Evolutionary conservation across 2,113 vertebrate species (phyloP).

Genomic region (Archocentrus centrarchus): DNA sequence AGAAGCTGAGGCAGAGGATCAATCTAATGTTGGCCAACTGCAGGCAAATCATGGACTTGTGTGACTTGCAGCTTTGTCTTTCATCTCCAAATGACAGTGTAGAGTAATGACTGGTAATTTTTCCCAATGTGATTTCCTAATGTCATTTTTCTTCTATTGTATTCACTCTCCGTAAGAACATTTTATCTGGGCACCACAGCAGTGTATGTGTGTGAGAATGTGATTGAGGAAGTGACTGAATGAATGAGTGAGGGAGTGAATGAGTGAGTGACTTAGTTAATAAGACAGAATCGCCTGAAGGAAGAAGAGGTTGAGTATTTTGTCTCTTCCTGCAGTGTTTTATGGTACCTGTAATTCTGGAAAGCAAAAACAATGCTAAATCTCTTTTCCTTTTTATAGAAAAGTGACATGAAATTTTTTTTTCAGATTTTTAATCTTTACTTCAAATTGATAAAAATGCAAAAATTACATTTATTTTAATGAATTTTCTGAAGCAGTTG

Average conservation of each 20-base stretch:
- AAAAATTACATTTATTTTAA: too few relatives aligned
- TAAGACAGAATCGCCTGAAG: too few relatives aligned
- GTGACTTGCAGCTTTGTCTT: constrained; percentile 52
- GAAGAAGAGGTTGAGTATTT: neutral
- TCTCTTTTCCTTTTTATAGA: too few relatives aligned
- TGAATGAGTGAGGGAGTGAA: constrained; percentile 10
- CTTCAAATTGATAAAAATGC: too few relatives aligned
- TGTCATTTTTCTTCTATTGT: constrained; percentile 69
- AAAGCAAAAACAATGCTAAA: too few relatives aligned
- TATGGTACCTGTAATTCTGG: too few relatives aligned
- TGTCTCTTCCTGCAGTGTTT: too few relatives aligned
- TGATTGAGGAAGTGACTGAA: neutral
- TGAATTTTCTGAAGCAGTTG: too few relatives aligned
- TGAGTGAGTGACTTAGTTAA: neutral
- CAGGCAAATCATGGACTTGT: constrained; percentile 41
- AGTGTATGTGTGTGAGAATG: constrained; percentile 12
- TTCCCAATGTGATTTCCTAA: constrained; percentile 68
- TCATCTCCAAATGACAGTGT: constrained; percentile 65
- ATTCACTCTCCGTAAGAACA: constrained; percentile 56
- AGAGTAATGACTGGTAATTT: constrained; percentile 75
- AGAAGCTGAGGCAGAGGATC: constrained; percentile 40
- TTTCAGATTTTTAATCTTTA: too few relatives aligned
- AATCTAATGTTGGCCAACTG: constrained; percentile 44
- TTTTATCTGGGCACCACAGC: constrained; percentile 68
- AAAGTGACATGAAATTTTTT: too few relatives aligned